Conservation (phyloP, 2,113 vertebrate genomes). For the Nipponia nippon region DNA sequence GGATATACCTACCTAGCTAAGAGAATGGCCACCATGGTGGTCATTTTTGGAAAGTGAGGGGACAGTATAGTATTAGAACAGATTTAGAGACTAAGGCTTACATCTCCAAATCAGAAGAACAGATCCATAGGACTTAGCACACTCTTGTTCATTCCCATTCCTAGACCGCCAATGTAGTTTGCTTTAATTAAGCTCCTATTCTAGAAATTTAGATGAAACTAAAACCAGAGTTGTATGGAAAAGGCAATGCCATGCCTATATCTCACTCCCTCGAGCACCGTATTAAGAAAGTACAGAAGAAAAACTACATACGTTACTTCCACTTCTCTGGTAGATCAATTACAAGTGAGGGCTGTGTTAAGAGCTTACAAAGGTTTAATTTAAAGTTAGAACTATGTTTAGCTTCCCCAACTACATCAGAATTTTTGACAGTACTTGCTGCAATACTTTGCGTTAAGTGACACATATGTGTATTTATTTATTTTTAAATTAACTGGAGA, state of each 20-base stretch:
- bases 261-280: background rate
- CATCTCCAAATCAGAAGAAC: background rate
- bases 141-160: background rate
- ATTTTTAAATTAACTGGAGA: background rate
- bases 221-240: background rate
- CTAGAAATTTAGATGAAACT: background rate
- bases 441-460: background rate
- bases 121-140: background rate
- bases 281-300: background rate
- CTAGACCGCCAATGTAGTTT: background rate
- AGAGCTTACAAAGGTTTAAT: background rate
- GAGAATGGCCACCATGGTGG: background rate
- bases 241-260: background rate
- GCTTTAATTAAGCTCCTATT: background rate
- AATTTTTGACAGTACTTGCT: background rate
- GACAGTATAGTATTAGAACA: background rate
- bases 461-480: background rate
- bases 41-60: background rate
- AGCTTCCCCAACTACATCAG: background rate
- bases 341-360: background rate
- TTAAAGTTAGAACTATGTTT: background rate
- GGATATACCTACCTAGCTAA: background rate
- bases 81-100: background rate
- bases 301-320: accelerated
- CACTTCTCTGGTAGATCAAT: background rate